Base-by-base conservation (phyloP, 2,113 vertebrate genomes). In the Grus americana region DNA sequence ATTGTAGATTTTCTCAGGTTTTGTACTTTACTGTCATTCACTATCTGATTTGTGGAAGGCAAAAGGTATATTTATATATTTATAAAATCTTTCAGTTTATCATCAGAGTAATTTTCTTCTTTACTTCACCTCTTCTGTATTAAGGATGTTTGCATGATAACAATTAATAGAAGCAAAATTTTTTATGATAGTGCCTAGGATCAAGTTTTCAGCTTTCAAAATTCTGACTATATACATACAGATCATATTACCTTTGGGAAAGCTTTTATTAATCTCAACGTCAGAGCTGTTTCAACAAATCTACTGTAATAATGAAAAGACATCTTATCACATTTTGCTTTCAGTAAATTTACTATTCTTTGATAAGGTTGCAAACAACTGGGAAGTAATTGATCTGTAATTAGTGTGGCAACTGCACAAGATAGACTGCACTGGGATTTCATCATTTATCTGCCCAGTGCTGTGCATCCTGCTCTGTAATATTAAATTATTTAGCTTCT, bases 311-410 rank as follows among this genome's bases (percentile, higher is more conserved):
- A 98, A 98, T 98, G 97, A 98, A 98, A 98, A 98, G 97, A 95
- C 92, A 97, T 97, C 98, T 98, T 98, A 98, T 97, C 97, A 97
- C 93, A 96, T 96, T 98, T 95, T 90, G 59, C 96, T 98, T 97
- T 97, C 97, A 95, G 97, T 98, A 98, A 97, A 98, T 98, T 97
- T 98, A 97, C 96, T 96, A 88, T 97, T 98, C 96, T 98, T 98
- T 98, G 97, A 98, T 98, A 98, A 98, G 97, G 96, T 90, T 97
- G 97, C 97, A 98, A 98, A 97, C 97, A 98, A 97, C 97, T 95
- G 96, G 95, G 91, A 98, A 97, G 98, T 98, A 98, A 98, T 98
- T 98, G 98, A 98, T 98, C 97, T 98, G 96, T 98, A 98, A 98
- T 98, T 98, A 98, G 98, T 94, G 95, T 97, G 96, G 97, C 97